Evolutionary conservation across 2,797 vertebrate genomes (phyloP).

Genomic region (Tangara arthus): DNA sequence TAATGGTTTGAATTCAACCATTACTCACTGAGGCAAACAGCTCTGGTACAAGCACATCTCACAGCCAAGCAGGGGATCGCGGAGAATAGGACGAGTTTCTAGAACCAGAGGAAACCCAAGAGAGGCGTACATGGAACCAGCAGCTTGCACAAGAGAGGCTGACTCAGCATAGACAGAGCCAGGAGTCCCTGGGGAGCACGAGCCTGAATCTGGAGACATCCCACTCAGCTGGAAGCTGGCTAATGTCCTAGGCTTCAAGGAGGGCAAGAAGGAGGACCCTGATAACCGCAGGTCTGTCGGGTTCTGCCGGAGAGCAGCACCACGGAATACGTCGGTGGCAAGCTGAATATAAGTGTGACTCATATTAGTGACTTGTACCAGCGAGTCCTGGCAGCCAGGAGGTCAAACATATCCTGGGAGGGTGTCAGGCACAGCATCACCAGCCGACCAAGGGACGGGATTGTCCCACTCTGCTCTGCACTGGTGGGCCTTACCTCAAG

Average conservation of each 20-base stretch:
- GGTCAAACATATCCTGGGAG: background rate
- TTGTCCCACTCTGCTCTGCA: background rate
- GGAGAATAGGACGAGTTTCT: background rate
- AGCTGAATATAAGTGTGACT: background rate
- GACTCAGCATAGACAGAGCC: background rate
- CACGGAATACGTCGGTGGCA: background rate
- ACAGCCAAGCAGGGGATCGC: fast-evolving
- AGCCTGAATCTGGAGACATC: background rate
- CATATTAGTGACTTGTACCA: fast-evolving
- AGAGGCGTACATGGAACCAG: background rate
- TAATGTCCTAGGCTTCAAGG: background rate
- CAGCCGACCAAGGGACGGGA: fast-evolving
- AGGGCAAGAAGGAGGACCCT: background rate
- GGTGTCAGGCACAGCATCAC: fast-evolving
- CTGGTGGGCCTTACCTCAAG: background rate
- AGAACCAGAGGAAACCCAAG: background rate
- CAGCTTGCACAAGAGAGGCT: background rate
- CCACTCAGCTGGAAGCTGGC: background rate
- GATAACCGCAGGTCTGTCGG: background rate
- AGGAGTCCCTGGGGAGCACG: fast-evolving
- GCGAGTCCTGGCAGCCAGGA: background rate
- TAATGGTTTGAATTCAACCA: background rate
- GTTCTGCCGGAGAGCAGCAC: fast-evolving
- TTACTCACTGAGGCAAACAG: background rate
- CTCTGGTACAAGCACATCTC: background rate